Base-by-base conservation (phyloP, 1,140 invertebrate species). In the Heliothis virescens region DNA sequence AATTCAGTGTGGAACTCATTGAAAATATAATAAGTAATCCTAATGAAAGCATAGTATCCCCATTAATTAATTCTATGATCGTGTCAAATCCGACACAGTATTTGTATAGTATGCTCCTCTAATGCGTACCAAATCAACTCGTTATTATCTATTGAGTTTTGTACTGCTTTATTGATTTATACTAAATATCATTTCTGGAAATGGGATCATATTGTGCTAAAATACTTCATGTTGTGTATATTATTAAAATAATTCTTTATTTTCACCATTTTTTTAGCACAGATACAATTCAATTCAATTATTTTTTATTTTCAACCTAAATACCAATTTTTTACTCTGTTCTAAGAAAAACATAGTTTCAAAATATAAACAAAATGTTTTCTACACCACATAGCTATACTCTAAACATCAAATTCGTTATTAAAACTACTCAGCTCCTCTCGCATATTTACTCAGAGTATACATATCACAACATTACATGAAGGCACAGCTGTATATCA, bases 381-480 rank as follows among this genome's bases (percentile, higher is more conserved):
- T 9, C 5, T 18, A 71, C 41, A 11, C 63, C 48, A 48, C 34
- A 48, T 21, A 18, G 41, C 41, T 5, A 48, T 41, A 67, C 34
- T 41, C 34, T 9, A 5, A 67, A 47, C 26, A 62, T 15, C 11
- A 50, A 47, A 67, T 48, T 13, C 63, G 63, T 67, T 67, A 67
- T 55, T 18, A 73, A 55, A 55, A 60, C 72, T 62, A 74, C 72
- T 41, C 57, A 74, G 13, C 72, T 48, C 63, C 63, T 50, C 41
- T 18, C 63, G 34, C 9, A 10, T 73, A 73, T 73, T 57, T 73
- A 73, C 71, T 73, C 57, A 59, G 53, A 73, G 53, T 26, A 41
- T 13, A 74, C 72, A 60, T 41, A 41, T 41, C 71, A 34, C 53
- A 47, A 53, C 29, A 10, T 48, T 29, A 74, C 18, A 47, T 41